A percentile compares a stretch with the other conserved stretches of the same genome.
Conservation (phyloP, 2,797 vertebrate genomes). For the Rhynchotus rufescens region DNA sequence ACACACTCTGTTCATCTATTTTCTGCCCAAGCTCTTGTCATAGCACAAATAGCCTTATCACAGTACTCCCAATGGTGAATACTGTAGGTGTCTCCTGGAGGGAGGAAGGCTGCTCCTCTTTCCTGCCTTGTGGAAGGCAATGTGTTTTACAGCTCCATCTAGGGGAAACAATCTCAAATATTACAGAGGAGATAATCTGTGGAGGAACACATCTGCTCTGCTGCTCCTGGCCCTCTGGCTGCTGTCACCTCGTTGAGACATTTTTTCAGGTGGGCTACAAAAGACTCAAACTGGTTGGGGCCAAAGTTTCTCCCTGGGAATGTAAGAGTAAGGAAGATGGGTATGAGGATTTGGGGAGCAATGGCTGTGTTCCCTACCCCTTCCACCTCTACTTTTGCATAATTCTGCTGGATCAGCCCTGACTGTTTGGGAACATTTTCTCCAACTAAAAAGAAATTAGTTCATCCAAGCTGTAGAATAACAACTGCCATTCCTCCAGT, state of each 20-base stretch:
- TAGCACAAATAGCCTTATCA: background rate
- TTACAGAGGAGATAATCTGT: background rate
- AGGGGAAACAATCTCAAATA: background rate
- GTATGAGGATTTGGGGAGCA: background rate
- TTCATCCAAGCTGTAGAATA: background rate
- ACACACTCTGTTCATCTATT: fast-evolving
- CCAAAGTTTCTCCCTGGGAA: background rate
- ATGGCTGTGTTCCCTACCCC: background rate
- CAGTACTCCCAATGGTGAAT: background rate
- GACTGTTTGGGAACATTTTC: background rate
- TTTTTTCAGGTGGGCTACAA: background rate
- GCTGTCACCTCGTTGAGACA: background rate
- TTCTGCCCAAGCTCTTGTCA: background rate
- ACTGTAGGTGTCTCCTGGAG: fast-evolving
- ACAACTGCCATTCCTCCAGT: background rate
- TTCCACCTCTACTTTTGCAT: background rate
- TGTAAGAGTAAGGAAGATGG: background rate
- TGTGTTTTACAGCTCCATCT: background rate
- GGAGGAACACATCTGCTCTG: background rate
- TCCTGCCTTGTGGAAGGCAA: background rate
- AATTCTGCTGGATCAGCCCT: background rate
- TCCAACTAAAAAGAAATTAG: slow-evolving; percentile 5
- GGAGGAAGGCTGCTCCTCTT: background rate
- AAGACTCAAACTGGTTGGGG: background rate
- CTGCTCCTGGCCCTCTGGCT: background rate